Base-by-base conservation (phyloP, 2,113 vertebrate species). In the Perognathus longimembris region DNA sequence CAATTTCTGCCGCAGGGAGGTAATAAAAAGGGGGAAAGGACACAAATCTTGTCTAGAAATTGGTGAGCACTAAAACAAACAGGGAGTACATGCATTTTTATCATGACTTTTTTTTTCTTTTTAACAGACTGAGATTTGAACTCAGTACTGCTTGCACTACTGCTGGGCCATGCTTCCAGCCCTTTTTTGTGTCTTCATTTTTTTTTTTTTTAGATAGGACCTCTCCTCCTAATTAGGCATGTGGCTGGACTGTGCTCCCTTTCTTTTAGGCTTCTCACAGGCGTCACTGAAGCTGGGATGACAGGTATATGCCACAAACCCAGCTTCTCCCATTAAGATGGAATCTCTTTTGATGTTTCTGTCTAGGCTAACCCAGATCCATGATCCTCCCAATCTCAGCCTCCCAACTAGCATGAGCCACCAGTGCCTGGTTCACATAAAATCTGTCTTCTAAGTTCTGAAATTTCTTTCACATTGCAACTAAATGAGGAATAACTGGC, bases 381-480 rank as follows among this genome's bases (percentile, higher is more conserved):
- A 54, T 18, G 14, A 54, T 54, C 50, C 50, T 54, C 50, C 50
- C 50, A 54, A 54, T 54, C 50, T 54, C 50, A 54, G 50, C 50
- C 50, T 54, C 50, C 50, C 50, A 3, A 14, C 4, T 63, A 34
- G 73, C 45, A 45, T 45, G 45, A 45, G 10, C 10, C 45, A 45
- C 45, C 45, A 45, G 45, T 45, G 15, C 50, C 4, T 18, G 50
- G 50, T 18, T 54, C 50, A 54, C 50, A 54, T 54, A 15, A 54
- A 90, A 64, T 70, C 67, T 69, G n/a, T 73, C 64, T 78, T 89
- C 40, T 30, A 9, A 28, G 18, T 40, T 84, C 63, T 75, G 77
- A 90, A 82, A 82, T 88, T 69, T 38, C 86, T 32, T 83, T 77
- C 64, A 67, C 8, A 78, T 26, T 85, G 42, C 21, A 91, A 69